Conservation (phyloP, 2,888 invertebrate species). For the Watsonalla cultraria region DNA sequence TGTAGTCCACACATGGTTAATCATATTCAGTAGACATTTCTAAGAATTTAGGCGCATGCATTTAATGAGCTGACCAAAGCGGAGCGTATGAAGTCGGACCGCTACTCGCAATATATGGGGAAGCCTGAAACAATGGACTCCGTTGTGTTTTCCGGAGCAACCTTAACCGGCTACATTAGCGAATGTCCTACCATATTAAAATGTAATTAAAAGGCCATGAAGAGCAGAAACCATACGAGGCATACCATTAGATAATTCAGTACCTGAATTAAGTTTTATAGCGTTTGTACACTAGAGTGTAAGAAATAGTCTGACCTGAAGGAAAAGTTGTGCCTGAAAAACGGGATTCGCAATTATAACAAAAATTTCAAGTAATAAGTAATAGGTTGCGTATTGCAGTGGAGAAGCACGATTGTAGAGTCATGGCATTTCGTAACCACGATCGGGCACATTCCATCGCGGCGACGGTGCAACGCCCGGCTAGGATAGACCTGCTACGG, state of each 20-base stretch:
- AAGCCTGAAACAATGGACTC: slow-evolving; percentile 56
- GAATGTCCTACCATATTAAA: slow-evolving; percentile 60
- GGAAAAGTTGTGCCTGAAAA: slow-evolving; percentile 2
- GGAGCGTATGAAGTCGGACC: slow-evolving; percentile 59
- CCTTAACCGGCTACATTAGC: slow-evolving; percentile 61
- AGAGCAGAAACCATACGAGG: slow-evolving; percentile 36
- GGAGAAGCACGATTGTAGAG: slow-evolving; percentile 52
- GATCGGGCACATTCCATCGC: slow-evolving; percentile 69
- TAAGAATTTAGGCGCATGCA: slow-evolving; percentile 59
- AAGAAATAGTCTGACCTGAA: background rate
- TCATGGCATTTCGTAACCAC: slow-evolving; percentile 72
- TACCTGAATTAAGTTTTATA: slow-evolving; percentile 25
- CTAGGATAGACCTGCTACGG: slow-evolving; percentile 52
- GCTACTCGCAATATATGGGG: slow-evolving; percentile 71
- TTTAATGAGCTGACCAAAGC: slow-evolving; percentile 22
- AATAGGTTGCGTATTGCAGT: slow-evolving; percentile 49
- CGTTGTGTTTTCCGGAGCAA: slow-evolving; percentile 59
- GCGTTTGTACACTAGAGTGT: slow-evolving; percentile 1
- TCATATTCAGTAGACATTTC: slow-evolving; percentile 62
- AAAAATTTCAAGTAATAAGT: slow-evolving; percentile 29
- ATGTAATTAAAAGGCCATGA: slow-evolving; percentile 72
- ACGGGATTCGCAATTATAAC: slow-evolving; percentile 11
- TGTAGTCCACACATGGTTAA: slow-evolving; percentile 44
- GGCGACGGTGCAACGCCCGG: slow-evolving; percentile 64
- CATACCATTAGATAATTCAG: slow-evolving; percentile 43